These are phyloP conservation scores for mouse (Mus musculus) DNA, from an alignment of 2,113 vertebrate genomes.

Conservation along the genomic window DNA sequence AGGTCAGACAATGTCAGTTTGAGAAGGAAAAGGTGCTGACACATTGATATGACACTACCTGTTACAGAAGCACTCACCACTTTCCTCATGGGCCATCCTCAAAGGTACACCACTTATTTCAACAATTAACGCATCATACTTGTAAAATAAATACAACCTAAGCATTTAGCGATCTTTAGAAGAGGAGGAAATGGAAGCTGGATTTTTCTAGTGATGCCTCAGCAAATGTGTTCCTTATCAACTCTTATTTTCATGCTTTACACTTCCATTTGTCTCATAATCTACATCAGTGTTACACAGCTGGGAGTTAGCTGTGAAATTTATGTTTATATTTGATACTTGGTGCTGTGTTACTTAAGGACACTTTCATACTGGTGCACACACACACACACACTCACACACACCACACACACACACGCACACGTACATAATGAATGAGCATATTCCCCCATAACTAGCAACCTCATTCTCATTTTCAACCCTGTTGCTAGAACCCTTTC, in stretches of 20 bases:
- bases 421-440: neutral
- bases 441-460: neutral
- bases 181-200: conserved; percentile 13
- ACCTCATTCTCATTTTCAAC: neutral
- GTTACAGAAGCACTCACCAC: neutral
- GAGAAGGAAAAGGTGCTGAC: neutral
- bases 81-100: neutral
- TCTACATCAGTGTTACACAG: conserved; percentile 42
- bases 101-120: neutral
- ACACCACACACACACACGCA: neutral
- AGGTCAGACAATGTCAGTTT: neutral
- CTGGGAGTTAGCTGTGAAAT: conserved; percentile 67
- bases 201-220: conserved; percentile 19
- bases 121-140: neutral
- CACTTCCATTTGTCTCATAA: neutral
- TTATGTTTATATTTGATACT: conserved; percentile 1
- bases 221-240: neutral
- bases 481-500: neutral
- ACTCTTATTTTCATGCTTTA: neutral
- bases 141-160: neutral
- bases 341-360: neutral
- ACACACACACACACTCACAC: neutral
- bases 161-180: neutral
- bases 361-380: neutral
- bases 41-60: neutral